Evolutionary conservation across 2,888 invertebrate species (phyloP), one percentile per base, ranked within the genome.

Genomic region (Drosophila peninsularis): DNA sequence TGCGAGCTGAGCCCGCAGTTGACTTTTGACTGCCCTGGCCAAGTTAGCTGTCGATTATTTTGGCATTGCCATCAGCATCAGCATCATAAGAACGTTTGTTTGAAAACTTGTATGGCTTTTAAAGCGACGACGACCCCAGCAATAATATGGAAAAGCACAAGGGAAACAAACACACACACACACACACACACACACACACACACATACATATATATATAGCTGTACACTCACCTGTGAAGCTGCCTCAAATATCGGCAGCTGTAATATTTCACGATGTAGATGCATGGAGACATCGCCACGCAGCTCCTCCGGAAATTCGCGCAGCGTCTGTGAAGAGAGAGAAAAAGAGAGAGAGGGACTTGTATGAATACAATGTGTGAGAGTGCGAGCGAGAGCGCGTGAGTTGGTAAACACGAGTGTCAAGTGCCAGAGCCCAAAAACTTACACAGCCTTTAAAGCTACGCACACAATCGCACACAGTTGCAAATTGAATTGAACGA

Each of bases 221-320:
- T n/a, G n/a, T 36, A 69, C 36, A 82, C 79, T 88, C 82, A 92
- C 92, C 91, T 98, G 98, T 4, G 98, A 98, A 14, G 98, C 98
- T 4, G 96, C 95, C 92, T 98, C 98, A 93, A 99, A 98, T 93
- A 98, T 97, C 39, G 98, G 98, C 75, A 98, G 94, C 82, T 97
- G 97, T 80, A 99, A 94, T 90, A 98, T 97, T 93, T 98, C 98
- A 69, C 98, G 95, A 93, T 98, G 97, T 82, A 99, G 94, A 93
- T 99, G 98, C 95, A 98, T 96, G 58, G 98, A 98, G 44, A 99
- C 98, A 91, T 98, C 98, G 19, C 98, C 98, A 68, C 98, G 94
- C 62, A 99, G 93, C 92, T 98, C 98, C 92, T 98, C 98, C 0
- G 98, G 98, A 93, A 98, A 98, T 93, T 98, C 98, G 93, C 97